Percentiles rank a stretch among this genome's conserved stretches.
Conservation (phyloP, 2,888 invertebrate species). For the Pollenia amentaria region DNA sequence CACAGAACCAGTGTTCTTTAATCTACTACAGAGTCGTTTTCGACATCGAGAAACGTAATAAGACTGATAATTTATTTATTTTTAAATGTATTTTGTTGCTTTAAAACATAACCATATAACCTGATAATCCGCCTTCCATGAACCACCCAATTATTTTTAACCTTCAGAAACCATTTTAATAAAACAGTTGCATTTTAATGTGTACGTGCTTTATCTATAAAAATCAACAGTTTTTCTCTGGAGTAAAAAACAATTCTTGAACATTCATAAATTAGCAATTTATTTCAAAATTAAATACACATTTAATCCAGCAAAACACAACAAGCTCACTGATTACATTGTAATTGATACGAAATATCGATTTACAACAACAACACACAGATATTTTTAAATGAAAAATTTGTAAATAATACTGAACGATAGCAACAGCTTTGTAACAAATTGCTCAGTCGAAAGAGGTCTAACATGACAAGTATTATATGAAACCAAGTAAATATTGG, state of each 20-base stretch:
- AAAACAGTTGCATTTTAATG: neutral
- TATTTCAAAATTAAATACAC: neutral
- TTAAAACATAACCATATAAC: no score
- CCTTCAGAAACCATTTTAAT: neutral
- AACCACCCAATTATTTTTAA: no score
- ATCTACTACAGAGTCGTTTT: no score
- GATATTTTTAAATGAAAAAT: neutral
- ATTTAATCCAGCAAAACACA: neutral
- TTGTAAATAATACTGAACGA: neutral
- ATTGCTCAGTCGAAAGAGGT: neutral
- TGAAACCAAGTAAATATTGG: no score
- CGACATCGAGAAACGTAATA: no score
- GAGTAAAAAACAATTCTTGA: neutral
- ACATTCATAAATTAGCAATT: neutral
- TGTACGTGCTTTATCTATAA: neutral
- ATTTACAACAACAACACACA: neutral
- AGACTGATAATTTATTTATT: no score
- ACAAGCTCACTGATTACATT: neutral
- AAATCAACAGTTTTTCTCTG: neutral
- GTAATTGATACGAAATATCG: conserved; percentile 10
- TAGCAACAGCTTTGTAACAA: neutral
- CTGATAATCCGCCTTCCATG: no score
- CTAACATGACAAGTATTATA: no score
- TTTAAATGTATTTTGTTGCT: no score
- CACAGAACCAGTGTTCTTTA: no score